phyloP scores from a whole-genome alignment of 2,113 vertebrate species.

The Actenoides hombroni region DNA sequence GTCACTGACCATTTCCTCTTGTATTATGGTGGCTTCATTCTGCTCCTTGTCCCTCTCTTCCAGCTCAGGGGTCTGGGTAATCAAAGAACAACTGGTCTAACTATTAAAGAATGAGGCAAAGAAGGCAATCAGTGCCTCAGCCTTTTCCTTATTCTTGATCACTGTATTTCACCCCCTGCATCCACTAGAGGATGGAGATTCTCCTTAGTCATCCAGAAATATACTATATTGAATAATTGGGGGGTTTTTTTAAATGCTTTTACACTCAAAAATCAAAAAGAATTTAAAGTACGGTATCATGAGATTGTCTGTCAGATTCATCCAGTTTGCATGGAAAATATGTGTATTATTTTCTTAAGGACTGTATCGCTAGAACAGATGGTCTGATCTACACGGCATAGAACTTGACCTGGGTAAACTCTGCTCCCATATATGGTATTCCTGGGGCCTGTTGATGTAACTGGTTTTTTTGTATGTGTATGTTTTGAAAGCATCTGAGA shows the following conservation, averaged over 20 bases:
- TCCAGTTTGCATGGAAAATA: neutral
- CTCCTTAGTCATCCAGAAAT: neutral
- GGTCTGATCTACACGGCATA: neutral
- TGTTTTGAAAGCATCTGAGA: neutral
- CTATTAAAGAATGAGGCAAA: no score
- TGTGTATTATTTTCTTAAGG: neutral
- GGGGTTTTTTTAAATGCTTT: neutral
- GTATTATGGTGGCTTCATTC: no score
- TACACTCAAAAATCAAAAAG: neutral
- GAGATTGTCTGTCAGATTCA: neutral
- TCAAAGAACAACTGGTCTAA: no score
- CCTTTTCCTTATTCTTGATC: no score
- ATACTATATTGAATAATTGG: no score
- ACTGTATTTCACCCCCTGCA: no score
- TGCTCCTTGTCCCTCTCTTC: no score
- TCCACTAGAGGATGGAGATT: no score
- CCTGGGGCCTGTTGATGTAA: neutral
- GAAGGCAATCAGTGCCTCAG: no score
- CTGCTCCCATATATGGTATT: neutral
- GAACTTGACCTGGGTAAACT: neutral
- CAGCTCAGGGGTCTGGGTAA: no score
- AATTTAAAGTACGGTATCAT: neutral
- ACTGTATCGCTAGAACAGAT: neutral
- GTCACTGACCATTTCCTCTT: no score
- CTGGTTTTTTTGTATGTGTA: neutral